Evolutionary conservation across 2,888 invertebrate genomes (phyloP), one percentile per base, ranked within the genome.

Genomic region (Neuroscelio doddi): DNA sequence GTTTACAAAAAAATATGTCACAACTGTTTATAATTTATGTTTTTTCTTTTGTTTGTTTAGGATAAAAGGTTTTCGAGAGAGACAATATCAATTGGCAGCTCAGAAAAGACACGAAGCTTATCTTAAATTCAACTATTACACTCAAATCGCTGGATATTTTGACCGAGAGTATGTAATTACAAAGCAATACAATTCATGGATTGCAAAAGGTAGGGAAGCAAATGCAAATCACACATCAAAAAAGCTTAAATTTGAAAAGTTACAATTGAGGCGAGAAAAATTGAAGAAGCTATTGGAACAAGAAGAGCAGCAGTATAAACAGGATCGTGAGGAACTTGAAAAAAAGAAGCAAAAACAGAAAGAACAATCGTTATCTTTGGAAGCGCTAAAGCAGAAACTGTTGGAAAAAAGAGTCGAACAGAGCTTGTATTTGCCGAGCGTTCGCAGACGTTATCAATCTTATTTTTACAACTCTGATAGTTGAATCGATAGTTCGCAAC

Each of bases 11-110:
- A n/a, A n/a, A n/a, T n/a, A n/a, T n/a, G n/a, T n/a, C n/a, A n/a
- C n/a, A n/a, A n/a, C n/a, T n/a, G n/a, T n/a, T n/a, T n/a, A n/a
- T n/a, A 15, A 15, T 34, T 5, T 36, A 9, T 41, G 21, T 24
- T 24, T 21, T 9, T 26, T 65, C n/a, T n/a, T n/a, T n/a, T n/a
- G n/a, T n/a, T n/a, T n/a, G n/a, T 70, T 34, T 49, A 69, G 69
- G 74, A 51, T 74, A 52, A 75, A 74, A 68, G 75, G 77, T 26
- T 56, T 72, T 9, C 73, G 75, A 4, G 82, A 82, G 69, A 74
- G 67, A 49, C 77, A 78, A 47, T 80, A 83, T 65, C 83, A 83
- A 64, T 63, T 74, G 24, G 76, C 76, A n/a, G 83, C 81, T 1
- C 80, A 81, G 46, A 79, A 74, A 61, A 77, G 79, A 29, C 80